Percentiles rank a stretch among this genome's conserved stretches.
Conservation (phyloP, 2,797 vertebrate genomes). For the Corythornis leucogaster region DNA sequence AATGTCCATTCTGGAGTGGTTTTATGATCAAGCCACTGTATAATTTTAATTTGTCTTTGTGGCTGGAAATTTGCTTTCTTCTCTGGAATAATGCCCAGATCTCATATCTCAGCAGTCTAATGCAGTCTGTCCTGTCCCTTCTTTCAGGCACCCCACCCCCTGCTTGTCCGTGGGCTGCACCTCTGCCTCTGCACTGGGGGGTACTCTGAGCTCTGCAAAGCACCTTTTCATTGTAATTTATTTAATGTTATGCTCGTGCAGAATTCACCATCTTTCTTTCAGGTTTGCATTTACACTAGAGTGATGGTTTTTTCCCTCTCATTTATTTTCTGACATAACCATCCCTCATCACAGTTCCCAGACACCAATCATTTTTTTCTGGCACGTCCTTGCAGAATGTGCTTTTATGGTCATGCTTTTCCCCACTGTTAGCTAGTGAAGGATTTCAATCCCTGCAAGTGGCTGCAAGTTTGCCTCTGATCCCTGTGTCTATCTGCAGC, state of each 20-base stretch:
- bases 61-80: background rate
- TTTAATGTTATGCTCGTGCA: background rate
- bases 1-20: background rate
- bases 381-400: background rate
- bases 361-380: background rate
- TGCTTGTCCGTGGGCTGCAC: fast-evolving
- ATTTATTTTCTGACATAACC: background rate
- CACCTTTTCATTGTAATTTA: background rate
- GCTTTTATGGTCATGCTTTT: background rate
- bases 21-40: background rate
- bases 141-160: background rate
- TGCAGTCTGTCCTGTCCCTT: background rate
- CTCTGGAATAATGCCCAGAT: background rate
- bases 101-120: background rate
- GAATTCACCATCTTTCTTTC: background rate
- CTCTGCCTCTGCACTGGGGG: background rate
- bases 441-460: background rate
- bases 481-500: background rate
- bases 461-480: background rate
- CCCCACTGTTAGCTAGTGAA: background rate
- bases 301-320: background rate
- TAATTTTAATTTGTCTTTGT: background rate
- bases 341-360: background rate
- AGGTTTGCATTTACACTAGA: background rate
- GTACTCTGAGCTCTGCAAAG: background rate